Conservation (phyloP, 2,113 vertebrate genomes). For the Axis porcinus region DNA sequence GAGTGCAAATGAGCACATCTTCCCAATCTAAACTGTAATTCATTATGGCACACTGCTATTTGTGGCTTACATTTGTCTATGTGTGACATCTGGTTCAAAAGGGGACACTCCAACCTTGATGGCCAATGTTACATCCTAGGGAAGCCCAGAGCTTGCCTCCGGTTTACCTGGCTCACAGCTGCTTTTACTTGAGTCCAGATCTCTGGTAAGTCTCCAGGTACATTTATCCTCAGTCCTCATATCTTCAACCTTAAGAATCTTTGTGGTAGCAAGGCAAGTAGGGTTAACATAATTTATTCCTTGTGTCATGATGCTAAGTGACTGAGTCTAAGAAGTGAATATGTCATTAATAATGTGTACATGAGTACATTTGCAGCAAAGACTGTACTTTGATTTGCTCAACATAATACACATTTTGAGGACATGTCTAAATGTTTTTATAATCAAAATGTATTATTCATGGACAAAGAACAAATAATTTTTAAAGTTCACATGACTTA, state of each 20-base stretch:
- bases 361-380: neutral
- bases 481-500: neutral
- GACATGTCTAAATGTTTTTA: neutral
- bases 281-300: neutral
- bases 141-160: neutral
- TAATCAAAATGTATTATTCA: neutral
- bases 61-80: neutral
- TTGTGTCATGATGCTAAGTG: neutral
- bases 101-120: neutral
- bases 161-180: neutral
- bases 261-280: neutral
- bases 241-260: neutral
- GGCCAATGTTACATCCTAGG: neutral
- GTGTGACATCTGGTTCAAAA: slow-evolving; percentile 20
- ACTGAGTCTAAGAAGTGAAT: neutral
- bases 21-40: neutral
- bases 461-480: slow-evolving; percentile 8
- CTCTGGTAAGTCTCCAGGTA: neutral
- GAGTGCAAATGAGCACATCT: neutral
- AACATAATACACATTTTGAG: neutral
- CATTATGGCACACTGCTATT: neutral
- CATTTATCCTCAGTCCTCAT: neutral
- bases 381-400: neutral
- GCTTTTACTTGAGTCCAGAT: neutral
- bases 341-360: neutral